Base-by-base conservation (phyloP, 2,888 invertebrate species). In the Slavum lentiscoides region DNA sequence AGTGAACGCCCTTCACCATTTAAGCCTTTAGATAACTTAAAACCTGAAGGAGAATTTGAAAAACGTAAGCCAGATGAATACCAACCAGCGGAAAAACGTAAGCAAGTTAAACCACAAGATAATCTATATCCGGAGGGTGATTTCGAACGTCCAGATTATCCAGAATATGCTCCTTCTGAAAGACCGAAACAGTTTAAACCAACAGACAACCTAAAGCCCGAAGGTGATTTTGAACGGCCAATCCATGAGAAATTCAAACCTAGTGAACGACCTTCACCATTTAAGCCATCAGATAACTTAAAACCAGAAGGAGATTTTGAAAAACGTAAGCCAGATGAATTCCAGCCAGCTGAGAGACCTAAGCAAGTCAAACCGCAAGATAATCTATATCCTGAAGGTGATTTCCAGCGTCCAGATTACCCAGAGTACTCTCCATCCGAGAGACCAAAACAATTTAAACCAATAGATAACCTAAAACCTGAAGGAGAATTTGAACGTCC, bases 261-360 rank as follows among this genome's bases (percentile, higher is more conserved):
- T 39, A 88, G 87, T 7, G 89, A 88, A 83, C 85, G 82, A 83
- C 87, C 0, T 87, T 87, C 84, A 0, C 83, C 83, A 30, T 87
- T 86, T 7, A 89, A 87, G 83, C 86, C 87, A 64, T 87, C 85
- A 59, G 91, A 91, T 84, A 91, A 91, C 85, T 85, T 91, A 0
- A 86, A 85, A 82, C 88, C 88, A 2, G 90, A 90, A 84, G 91
- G 91, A n/a, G 89, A 89, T 67, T 89, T 90, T 84, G 87, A 89
- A 82, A 85, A 86, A 76, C 86, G 86, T 17, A 86, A 85, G 77
- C 85, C 85, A 58, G 89, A 90, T 83, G 85, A 87, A 82, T 87
- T 87, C 85, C 84, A 85, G 0, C 88, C 88, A 0, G 88, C 87
- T 19, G 90, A 90, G 84, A 85, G 86, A 19, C 91, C 89, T 0